Conservation (phyloP, 2,888 invertebrate genomes). For the Lamellibrachia columna region DNA sequence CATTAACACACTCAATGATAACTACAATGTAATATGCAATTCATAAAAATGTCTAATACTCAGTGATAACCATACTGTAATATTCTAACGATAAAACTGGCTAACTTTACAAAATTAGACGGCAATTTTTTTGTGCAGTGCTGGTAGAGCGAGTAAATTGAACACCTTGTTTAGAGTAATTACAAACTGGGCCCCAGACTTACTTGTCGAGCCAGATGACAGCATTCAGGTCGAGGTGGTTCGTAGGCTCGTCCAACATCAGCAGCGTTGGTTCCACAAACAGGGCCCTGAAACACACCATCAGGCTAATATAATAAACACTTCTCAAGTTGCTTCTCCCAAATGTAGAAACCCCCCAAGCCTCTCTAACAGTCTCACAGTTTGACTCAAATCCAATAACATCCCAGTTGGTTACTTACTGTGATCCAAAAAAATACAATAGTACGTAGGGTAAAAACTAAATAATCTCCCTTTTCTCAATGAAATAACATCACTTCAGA, state of each 20-base stretch:
- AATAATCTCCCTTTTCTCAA: no score
- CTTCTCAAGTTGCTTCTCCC: no score
- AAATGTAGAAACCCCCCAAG: no score
- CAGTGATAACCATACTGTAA: no score
- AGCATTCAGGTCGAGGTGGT: slow-evolving; percentile 98
- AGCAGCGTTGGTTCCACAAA: slow-evolving; percentile 97
- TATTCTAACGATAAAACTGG: no score
- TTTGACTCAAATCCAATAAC: background rate
- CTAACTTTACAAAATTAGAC: background rate
- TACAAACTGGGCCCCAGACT: slow-evolving; percentile 58
- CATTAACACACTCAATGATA: no score
- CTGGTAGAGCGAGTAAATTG: background rate
- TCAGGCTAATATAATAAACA: no score
- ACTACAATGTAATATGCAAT: no score
- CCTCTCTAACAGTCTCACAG: background rate
- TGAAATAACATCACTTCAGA: no score
- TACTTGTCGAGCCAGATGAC: slow-evolving; percentile 99
- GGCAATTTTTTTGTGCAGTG: background rate
- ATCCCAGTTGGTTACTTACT: background rate
- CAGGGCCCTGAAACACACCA: slow-evolving; percentile 73
- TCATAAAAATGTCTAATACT: no score
- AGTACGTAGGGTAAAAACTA: background rate
- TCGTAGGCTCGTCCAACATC: slow-evolving; percentile 98
- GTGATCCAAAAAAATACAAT: background rate
- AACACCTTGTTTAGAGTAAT: background rate